Evolutionary conservation across 2,888 invertebrate species (phyloP).

Genomic region (Hyposoter dolosus): DNA sequence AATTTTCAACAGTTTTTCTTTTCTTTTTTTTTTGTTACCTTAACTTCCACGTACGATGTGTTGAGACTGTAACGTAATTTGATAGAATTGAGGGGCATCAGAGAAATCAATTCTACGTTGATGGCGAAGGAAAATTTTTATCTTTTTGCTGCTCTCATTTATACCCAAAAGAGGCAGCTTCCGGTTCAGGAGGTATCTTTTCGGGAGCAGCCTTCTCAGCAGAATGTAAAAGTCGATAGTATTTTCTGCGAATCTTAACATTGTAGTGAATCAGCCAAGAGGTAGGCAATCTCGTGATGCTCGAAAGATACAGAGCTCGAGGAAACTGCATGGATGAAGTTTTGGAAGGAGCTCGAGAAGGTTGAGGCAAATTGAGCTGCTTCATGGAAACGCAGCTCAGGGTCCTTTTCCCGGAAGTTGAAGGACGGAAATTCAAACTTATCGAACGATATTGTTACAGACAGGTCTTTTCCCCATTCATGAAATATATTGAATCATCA

Average conservation of each 20-base stretch:
- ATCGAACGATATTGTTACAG: neutral
- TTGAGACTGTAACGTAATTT: neutral
- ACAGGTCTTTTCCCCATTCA: conserved; percentile 11
- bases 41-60: neutral
- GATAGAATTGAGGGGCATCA: neutral
- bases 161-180: neutral
- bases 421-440: conserved; percentile 8
- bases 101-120: neutral
- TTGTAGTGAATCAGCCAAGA: conserved; percentile 26
- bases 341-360: neutral
- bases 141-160: neutral
- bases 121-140: neutral
- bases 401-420: conserved; percentile 30
- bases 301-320: conserved; percentile 7
- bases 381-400: conserved; percentile 20
- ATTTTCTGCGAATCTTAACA: neutral
- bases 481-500: neutral
- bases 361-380: neutral
- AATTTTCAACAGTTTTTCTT: neutral
- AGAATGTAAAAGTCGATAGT: conserved; percentile 18
- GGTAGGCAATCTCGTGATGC: neutral
- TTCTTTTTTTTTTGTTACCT: neutral
- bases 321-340: neutral
- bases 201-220: neutral
- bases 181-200: neutral